Evolutionary conservation across 2,797 vertebrate species (phyloP), one percentile per base, ranked within the genome.

Genomic region (Sebastes alutus): DNA sequence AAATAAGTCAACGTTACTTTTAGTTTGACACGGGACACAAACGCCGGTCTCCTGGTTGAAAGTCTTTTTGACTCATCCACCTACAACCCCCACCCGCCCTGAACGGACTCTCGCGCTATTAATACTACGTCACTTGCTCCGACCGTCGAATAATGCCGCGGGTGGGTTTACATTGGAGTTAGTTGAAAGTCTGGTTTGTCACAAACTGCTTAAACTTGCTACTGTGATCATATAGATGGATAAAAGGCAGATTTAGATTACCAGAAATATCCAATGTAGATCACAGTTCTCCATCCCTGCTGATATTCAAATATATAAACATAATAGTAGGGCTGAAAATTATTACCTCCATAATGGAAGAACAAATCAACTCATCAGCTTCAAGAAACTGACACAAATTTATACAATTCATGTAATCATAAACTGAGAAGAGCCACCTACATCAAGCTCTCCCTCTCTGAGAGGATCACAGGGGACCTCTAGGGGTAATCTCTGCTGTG

Each of bases 391-490:
- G 6, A 55, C 25, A 55, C 25, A 42, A 42, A 35, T 61, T 12
- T 55, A 64, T 38, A 29, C 9, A 67, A 22, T 10, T 69, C 20
- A 27, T n/a, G 52, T 22, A 20, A 8, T 71, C 33, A 29, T 27
- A 49, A 49, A 49, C 46, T 49, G 46, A 49, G 52, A 66, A 27
- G 23, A 71, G 54, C 23, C 30, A 30, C 35, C 18, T 54, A 13
- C 9, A 54, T n/a, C 2, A 6, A 42, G 33, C 32, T 72, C 65
- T 29, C 2, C 42, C 27, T 70, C 54, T 70, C 7, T 59, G 55
- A 59, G 30, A 52, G 65, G 52, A 74, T 55, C 76, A 59, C 67
- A 62, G 46, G 42, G 56, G 71, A 71, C 42, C 67, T 63, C 67
- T 13, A 3, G 20, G 67, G 71, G 62, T 18, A 59, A 74, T 78